Percentiles rank a stretch among this genome's conserved stretches.
These are phyloP conservation scores for Narcine bancroftii DNA, from an alignment of 2,113 vertebrate genomes.

Conservation along the genomic window DNA sequence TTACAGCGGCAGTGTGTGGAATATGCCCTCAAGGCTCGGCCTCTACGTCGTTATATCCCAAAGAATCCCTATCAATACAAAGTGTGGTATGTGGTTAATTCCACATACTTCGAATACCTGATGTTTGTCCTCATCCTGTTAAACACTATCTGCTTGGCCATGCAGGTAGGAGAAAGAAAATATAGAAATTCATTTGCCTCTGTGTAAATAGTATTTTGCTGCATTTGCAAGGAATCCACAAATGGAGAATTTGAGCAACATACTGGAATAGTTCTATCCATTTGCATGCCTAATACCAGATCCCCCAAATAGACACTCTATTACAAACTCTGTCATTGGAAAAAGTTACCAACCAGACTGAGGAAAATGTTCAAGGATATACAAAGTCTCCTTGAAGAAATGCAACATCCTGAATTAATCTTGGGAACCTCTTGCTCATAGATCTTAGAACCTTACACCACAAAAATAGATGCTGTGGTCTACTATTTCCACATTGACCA, in stretches of 20 bases:
- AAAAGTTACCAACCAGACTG: too few relatives aligned
- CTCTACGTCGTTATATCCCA: slow-evolving; percentile 87
- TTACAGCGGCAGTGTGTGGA: slow-evolving; percentile 93
- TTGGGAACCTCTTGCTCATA: too few relatives aligned
- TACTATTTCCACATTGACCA: too few relatives aligned
- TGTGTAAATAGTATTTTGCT: neutral
- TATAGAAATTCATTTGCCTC: neutral
- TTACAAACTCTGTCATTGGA: too few relatives aligned
- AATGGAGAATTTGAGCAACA: neutral
- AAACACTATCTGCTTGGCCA: slow-evolving; percentile 98
- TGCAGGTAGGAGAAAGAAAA: slow-evolving; percentile 73
- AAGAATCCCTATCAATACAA: slow-evolving; percentile 99
- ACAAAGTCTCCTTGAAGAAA: too few relatives aligned
- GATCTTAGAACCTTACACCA: too few relatives aligned
- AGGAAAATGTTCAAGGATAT: too few relatives aligned
- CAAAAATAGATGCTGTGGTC: too few relatives aligned
- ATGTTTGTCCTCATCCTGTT: slow-evolving; percentile 98
- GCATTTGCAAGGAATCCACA: neutral
- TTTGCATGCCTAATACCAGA: too few relatives aligned
- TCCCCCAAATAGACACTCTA: too few relatives aligned
- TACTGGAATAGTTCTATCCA: neutral
- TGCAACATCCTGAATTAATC: too few relatives aligned
- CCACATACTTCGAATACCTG: slow-evolving; percentile 98
- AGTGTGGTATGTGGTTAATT: slow-evolving; percentile 99
- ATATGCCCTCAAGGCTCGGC: slow-evolving; percentile 91